Evolutionary conservation across 2,113 vertebrate genomes (phyloP), one percentile per base, ranked within the genome.

Genomic region (Macrotis lagotis): DNA sequence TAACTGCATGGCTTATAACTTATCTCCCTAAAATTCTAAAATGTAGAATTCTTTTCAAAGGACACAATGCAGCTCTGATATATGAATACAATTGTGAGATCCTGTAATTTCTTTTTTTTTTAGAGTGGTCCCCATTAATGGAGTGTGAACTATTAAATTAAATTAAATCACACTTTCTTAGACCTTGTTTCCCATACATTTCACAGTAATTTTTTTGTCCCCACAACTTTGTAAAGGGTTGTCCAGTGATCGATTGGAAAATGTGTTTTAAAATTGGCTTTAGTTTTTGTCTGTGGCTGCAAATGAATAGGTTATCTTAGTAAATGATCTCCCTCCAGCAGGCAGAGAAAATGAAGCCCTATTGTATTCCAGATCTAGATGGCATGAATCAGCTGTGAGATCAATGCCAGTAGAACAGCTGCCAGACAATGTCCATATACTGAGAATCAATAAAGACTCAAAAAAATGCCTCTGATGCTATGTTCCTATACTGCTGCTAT

Each of bases 181-280:
- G 19, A 83, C 66, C n/a, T 83, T 83, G n/a, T 83, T 83, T 83
- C 66, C 66, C 66, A 83, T 83, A 83, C 66, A 83, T 83, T 83
- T 83, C 24, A 11, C 16, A 44, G 44, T 52, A 37, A 37, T n/a
- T 22, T n/a, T 25, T 50, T 55, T 0, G 19, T 55, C 59, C 31
- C 25, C 22, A 37, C 44, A 90, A 91, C 19, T 0, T 7, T 48
- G 48, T 51, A 26, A 5, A 1, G 47, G 66, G 48, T 49, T 89
- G 59, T 31, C 24, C 93, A 44, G 92, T 91, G 92, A 92, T 92
- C 28, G 0, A 49, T 37, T 47, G 53, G 89, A 59, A 52, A 94
- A n/a, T 92, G 52, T 49, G 53, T 50, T 90, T 50, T 94, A 91
- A 50, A 91, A 91, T 50, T 66, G 51, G 26, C 28, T 25, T 66